A percentile compares a stretch with the other conserved stretches of the same genome.
These are phyloP conservation scores for Nemapogon koenigi DNA, from an alignment of 2,888 invertebrate genomes.

Conservation along the genomic window DNA sequence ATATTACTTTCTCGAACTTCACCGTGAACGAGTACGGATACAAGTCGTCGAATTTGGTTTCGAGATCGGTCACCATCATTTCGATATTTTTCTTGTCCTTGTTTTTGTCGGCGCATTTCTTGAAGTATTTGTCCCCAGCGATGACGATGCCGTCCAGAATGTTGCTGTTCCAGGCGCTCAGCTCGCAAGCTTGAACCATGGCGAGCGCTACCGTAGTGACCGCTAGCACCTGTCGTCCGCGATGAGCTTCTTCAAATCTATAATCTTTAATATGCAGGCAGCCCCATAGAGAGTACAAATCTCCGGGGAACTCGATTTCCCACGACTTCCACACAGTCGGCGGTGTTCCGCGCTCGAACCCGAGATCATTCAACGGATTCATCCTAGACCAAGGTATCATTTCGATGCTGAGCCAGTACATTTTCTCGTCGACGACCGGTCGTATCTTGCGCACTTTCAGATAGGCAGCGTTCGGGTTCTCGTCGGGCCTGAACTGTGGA, in stretches of 20 bases:
- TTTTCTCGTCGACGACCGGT: constrained; percentile 49
- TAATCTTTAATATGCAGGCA: constrained; percentile 66
- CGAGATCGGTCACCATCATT: constrained; percentile 61
- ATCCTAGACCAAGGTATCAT: constrained; percentile 46
- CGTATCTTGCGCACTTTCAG: constrained; percentile 31
- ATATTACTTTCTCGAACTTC: constrained; percentile 61
- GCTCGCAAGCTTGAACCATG: constrained; percentile 64
- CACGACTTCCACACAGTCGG: constrained; percentile 67
- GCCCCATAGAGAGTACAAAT: constrained; percentile 73
- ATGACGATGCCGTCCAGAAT: constrained; percentile 69
- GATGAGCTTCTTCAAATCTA: constrained; percentile 55
- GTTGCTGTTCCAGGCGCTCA: constrained; percentile 69
- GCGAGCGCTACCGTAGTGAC: constrained; percentile 66
- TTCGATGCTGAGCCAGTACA: constrained; percentile 53
- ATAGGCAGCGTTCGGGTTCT: constrained; percentile 42
- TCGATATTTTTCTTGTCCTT: constrained; percentile 57
- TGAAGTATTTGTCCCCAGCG: constrained; percentile 65
- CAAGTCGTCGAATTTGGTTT: constrained; percentile 55
- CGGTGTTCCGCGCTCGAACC: constrained; percentile 36
- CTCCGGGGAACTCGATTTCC: constrained; percentile 72
- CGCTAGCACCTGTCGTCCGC: constrained; percentile 70
- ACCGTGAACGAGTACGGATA: constrained; percentile 66
- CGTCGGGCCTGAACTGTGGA: constrained; percentile 45
- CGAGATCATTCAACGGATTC: constrained; percentile 39
- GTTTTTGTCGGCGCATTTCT: constrained; percentile 51